Conservation (phyloP, 53 echinoderm and acorn worm species). For the Stichopus horrens region DNA sequence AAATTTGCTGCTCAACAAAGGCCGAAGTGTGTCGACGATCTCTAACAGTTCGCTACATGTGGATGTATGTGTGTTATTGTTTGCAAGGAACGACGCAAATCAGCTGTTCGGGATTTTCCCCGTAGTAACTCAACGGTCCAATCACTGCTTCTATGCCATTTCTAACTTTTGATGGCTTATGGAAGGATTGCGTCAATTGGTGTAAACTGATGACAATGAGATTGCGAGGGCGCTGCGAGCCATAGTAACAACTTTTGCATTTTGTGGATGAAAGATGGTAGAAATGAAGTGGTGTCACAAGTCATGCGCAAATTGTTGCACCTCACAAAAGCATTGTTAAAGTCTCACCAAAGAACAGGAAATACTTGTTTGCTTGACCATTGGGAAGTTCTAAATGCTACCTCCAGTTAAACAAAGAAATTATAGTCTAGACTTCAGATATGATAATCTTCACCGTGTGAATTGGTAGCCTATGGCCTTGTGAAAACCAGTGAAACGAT, state of each 20-base stretch:
- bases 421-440: too few relatives aligned
- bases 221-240: constrained; percentile 20
- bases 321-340: neutral
- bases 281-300: neutral
- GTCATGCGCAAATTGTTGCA: neutral
- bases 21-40: neutral
- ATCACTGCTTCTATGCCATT: neutral
- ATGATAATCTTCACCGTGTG: too few relatives aligned
- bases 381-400: neutral
- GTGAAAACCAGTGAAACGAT: too few relatives aligned
- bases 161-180: too few relatives aligned
- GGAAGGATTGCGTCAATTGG: constrained; percentile 1
- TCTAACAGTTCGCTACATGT: constrained; percentile 10
- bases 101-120: constrained; percentile 34
- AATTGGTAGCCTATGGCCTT: too few relatives aligned
- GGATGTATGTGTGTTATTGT: constrained; percentile 26
- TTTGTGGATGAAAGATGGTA: too few relatives aligned
- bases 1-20: neutral
- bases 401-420: neutral
- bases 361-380: neutral
- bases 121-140: constrained; percentile 1
- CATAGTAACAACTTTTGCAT: neutral
- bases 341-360: neutral
- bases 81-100: neutral
- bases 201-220: neutral